Conservation (phyloP, 2,888 invertebrate species). For the Spilosoma lubricipeda region DNA sequence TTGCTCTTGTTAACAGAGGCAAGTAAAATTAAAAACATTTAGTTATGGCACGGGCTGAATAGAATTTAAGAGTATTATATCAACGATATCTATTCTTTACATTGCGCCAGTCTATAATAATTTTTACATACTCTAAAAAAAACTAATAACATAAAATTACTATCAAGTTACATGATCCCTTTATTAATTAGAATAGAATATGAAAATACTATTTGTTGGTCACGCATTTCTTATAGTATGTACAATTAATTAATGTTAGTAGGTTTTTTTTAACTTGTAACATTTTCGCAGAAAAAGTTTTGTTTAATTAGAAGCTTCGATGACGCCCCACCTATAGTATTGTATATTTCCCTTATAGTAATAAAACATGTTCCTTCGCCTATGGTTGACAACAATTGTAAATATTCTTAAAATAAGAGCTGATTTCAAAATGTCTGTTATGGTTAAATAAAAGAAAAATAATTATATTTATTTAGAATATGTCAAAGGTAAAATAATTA, state of each 20-base stretch:
- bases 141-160: not conserved
- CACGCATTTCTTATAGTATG: not conserved
- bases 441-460: not conserved
- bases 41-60: not conserved
- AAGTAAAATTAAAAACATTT: not conserved
- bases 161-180: not conserved
- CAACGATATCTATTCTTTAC: not conserved
- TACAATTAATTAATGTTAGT: too few species aligned
- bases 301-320: not conserved
- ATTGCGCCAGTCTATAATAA: not conserved
- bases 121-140: not conserved
- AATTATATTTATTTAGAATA: not conserved
- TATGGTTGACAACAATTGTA: slow-evolving; percentile 44
- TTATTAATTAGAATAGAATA: not conserved
- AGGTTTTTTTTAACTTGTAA: not conserved
- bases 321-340: slow-evolving; percentile 38
- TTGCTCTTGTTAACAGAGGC: not conserved
- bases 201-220: not conserved
- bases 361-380: slow-evolving; percentile 57
- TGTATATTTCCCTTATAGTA: slow-evolving; percentile 58
- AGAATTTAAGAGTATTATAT: not conserved
- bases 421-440: slow-evolving; percentile 10
- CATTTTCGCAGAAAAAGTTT: not conserved
- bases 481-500: too few species aligned
- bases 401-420: slow-evolving; percentile 45